Evolutionary conservation across 1,140 invertebrate species (phyloP).

Genomic region (Lepidurus couesii): DNA sequence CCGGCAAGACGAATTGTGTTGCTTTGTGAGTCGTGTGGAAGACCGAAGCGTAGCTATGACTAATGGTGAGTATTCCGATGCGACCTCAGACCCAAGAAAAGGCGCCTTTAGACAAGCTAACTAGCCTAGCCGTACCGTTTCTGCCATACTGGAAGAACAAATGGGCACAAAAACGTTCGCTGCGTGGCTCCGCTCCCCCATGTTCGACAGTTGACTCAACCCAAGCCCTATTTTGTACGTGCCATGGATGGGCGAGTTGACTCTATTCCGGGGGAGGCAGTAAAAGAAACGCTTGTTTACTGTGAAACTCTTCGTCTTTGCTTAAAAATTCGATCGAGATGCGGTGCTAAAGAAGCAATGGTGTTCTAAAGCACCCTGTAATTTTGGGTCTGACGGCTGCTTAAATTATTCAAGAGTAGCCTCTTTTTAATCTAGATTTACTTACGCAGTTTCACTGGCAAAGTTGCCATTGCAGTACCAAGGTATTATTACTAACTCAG

Average conservation of each 20-base stretch:
- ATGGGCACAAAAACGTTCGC: too few species aligned
- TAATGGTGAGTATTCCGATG: conserved; percentile 63
- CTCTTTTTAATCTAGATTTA: background rate
- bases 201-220: too few species aligned
- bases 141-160: too few species aligned
- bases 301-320: too few species aligned
- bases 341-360: background rate
- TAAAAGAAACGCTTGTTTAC: too few species aligned
- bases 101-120: too few species aligned
- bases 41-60: conserved; percentile 91
- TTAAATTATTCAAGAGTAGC: background rate
- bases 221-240: too few species aligned
- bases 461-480: background rate
- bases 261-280: too few species aligned
- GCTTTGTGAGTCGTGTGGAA: conserved; percentile 91
- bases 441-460: background rate
- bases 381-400: background rate
- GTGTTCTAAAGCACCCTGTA: background rate
- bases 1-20: conserved; percentile 90
- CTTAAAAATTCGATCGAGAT: too few species aligned
- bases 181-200: too few species aligned
- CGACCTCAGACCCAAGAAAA: background rate
- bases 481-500: conserved; percentile 2
- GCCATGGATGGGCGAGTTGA: too few species aligned
- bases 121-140: too few species aligned